These are phyloP conservation scores for Drosophila sulfurigaster DNA, from an alignment of 1,140 invertebrate genomes.

Conservation along the genomic window DNA sequence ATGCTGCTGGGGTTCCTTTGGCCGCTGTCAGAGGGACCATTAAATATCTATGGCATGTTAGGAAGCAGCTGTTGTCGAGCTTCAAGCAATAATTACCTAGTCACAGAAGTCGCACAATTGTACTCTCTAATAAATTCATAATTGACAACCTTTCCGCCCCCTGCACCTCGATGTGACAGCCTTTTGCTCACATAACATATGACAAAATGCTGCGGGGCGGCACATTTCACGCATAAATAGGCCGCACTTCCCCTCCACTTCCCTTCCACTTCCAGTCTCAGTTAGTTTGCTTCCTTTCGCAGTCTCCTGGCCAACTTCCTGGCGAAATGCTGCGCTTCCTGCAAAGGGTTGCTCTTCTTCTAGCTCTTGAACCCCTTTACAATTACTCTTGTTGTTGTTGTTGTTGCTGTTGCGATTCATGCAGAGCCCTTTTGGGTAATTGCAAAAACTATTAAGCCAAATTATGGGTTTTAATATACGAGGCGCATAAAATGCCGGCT, in stretches of 20 bases:
- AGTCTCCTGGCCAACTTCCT: slow-evolving; percentile 12
- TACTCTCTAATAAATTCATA: slow-evolving; percentile 61
- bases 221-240: slow-evolving; percentile 78
- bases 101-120: slow-evolving; percentile 38
- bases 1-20: background rate
- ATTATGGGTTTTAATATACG: slow-evolving; percentile 82
- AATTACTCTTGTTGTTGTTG: slow-evolving; percentile 3
- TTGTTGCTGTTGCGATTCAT: slow-evolving; percentile 17
- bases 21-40: background rate
- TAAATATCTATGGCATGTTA: slow-evolving; percentile 9
- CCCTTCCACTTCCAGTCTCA: slow-evolving; percentile 18
- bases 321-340: slow-evolving; percentile 18
- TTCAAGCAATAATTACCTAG: slow-evolving; percentile 26
- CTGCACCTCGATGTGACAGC: background rate
- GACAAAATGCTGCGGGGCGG: slow-evolving; percentile 67
- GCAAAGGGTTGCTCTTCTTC: slow-evolving; percentile 30
- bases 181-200: slow-evolving; percentile 46
- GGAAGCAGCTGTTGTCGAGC: slow-evolving; percentile 13
- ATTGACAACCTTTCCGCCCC: slow-evolving; percentile 33
- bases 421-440: slow-evolving; percentile 70
- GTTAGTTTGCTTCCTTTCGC: slow-evolving; percentile 33
- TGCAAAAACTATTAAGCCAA: slow-evolving; percentile 83
- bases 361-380: background rate
- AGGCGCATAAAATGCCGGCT: slow-evolving; percentile 49
- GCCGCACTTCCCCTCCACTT: slow-evolving; percentile 24